These are phyloP conservation scores for Trematocara stigmaticum DNA, from an alignment of 2,113 vertebrate genomes.

Conservation along the genomic window DNA sequence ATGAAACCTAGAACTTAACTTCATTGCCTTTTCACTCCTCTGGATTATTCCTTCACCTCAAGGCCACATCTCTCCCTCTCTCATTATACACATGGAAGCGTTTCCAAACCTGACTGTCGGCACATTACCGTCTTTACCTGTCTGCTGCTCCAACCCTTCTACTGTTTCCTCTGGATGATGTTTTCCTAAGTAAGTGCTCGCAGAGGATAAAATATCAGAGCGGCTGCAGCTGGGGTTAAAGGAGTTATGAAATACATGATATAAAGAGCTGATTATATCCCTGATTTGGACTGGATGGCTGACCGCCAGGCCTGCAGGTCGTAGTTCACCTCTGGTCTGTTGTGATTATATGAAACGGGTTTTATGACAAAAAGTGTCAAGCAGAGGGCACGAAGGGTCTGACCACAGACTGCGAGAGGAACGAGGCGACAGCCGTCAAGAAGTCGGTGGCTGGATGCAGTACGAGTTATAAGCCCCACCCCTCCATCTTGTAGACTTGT, in stretches of 20 bases:
- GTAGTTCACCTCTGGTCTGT: not conserved
- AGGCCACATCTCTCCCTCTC: constrained; percentile 1
- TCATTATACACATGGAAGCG: constrained; percentile 22
- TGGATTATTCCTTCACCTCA: constrained; percentile 31
- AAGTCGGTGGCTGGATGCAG: not conserved
- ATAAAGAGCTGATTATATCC: constrained; percentile 33
- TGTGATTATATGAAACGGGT: not conserved
- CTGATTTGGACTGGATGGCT: not conserved
- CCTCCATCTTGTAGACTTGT: not conserved
- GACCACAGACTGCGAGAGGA: not conserved
- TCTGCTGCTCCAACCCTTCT: constrained; percentile 25
- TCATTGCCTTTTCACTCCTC: constrained; percentile 20
- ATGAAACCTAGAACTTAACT: constrained; percentile 44
- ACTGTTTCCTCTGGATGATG: constrained; percentile 12
- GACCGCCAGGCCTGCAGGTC: not conserved
- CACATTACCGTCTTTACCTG: constrained; percentile 33
- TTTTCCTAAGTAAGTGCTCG: constrained; percentile 39
- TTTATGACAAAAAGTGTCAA: not conserved
- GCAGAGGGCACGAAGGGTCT: not conserved
- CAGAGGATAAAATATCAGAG: constrained; percentile 27
- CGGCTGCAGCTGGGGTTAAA: constrained; percentile 7
- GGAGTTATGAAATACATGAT: not conserved
- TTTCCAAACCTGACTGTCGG: constrained; percentile 22
- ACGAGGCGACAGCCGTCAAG: not conserved
- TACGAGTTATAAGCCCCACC: accelerated